Percentiles rank a stretch among this genome's conserved stretches.
Evolutionary conservation across 2,888 invertebrate species (phyloP).

Genomic region (Ornithoptera priamus): DNA sequence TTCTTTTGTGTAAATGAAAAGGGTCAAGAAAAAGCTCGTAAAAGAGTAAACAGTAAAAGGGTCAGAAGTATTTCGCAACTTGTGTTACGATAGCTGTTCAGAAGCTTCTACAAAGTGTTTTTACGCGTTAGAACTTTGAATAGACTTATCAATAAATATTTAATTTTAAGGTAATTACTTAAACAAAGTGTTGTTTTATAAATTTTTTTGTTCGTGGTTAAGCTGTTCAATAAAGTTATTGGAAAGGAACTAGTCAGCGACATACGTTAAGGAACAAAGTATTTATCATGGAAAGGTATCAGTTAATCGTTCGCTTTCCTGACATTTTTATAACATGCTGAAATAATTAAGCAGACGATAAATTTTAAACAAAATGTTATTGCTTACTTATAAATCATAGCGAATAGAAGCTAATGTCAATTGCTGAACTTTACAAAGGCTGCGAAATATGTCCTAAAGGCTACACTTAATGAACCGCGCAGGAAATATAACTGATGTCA

Average conservation of each 20-base stretch:
- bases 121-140: not conserved
- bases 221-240: no score
- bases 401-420: constrained; percentile 54
- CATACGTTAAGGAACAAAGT: no score
- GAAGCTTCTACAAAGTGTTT: constrained; percentile 2
- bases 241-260: no score
- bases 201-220: not conserved
- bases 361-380: not conserved
- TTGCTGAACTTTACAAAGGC: constrained; percentile 70
- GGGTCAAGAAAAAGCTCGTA: constrained; percentile 6
- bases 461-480: constrained; percentile 23
- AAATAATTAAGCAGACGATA: not conserved
- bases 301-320: no score
- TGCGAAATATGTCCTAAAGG: constrained; percentile 31
- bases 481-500: not conserved
- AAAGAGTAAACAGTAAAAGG: not conserved
- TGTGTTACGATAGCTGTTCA: not conserved
- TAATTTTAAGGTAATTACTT: not conserved
- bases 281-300: no score
- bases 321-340: not conserved
- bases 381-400: constrained; percentile 1
- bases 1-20: constrained; percentile 9
- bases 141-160: not conserved
- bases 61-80: constrained; percentile 2
- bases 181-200: not conserved